Evolutionary conservation across 2,113 vertebrate genomes (phyloP).

Genomic region (Buteo buteo): DNA sequence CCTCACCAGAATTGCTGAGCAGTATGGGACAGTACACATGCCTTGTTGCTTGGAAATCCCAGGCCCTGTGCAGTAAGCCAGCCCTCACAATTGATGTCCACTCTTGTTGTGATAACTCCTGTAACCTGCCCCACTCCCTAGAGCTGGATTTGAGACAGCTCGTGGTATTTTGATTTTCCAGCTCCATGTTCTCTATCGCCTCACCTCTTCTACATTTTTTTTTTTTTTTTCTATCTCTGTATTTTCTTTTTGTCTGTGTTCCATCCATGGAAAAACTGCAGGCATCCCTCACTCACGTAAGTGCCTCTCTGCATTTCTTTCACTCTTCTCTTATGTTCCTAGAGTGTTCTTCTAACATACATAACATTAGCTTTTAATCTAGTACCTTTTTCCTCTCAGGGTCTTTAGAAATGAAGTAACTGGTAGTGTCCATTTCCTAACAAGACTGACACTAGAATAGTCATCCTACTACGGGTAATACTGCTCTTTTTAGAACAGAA

Average conservation of each 20-base stretch:
- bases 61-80: neutral
- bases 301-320: constrained; percentile 77
- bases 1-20: neutral
- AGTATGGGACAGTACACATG: neutral
- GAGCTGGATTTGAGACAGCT: neutral
- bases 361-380: constrained; percentile 58
- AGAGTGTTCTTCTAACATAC: constrained; percentile 54
- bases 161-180: constrained; percentile 42
- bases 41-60: neutral
- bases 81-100: neutral
- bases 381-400: constrained; percentile 20
- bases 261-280: constrained; percentile 85
- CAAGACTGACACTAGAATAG: constrained; percentile 68
- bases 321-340: constrained; percentile 25
- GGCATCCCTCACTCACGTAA: constrained; percentile 92
- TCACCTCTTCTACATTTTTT: constrained; percentile 74
- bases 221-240: constrained; percentile 56
- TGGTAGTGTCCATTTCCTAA: constrained; percentile 50
- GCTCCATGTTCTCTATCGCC: constrained; percentile 34
- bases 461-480: neutral
- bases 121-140: neutral
- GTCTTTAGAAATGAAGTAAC: constrained; percentile 45
- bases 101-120: neutral
- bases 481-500: constrained; percentile 13
- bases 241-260: constrained; percentile 78